Percentiles rank a stretch among this genome's conserved stretches.
phyloP scores from a whole-genome alignment of 92 coral and sea anemone genomes.

The Blastomussa wellsi region DNA sequence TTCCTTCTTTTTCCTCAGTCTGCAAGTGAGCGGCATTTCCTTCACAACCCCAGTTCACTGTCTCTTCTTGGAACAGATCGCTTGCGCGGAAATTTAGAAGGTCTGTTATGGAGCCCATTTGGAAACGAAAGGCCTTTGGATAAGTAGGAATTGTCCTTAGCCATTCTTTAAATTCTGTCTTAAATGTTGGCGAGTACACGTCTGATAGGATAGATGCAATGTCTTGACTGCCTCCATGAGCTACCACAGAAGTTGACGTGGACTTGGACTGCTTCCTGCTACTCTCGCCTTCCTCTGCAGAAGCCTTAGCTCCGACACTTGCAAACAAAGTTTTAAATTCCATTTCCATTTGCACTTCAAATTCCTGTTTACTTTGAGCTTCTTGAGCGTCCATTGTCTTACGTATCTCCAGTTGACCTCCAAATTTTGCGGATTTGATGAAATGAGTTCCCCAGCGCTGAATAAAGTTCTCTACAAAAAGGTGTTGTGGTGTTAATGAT shows the following conservation, averaged over 20 bases:
- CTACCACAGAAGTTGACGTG: slow-evolving; percentile 38
- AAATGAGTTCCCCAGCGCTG: slow-evolving; percentile 49
- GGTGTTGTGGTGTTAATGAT: background rate
- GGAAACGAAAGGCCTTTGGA: slow-evolving; percentile 59
- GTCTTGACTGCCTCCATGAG: slow-evolving; percentile 34
- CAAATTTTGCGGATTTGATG: slow-evolving; percentile 48
- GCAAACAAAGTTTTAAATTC: slow-evolving; percentile 43
- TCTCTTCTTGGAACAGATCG: slow-evolving; percentile 54
- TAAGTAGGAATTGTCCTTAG: slow-evolving; percentile 39
- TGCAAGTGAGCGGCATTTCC: slow-evolving; percentile 18
- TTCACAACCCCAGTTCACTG: slow-evolving; percentile 60
- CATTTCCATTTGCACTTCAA: slow-evolving; percentile 41
- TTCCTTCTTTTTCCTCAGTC: slow-evolving; percentile 23
- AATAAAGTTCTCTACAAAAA: slow-evolving; percentile 33
- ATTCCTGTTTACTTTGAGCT: slow-evolving; percentile 13
- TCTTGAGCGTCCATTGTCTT: slow-evolving; percentile 31
- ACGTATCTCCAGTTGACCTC: slow-evolving; percentile 49
- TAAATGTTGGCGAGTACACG: slow-evolving; percentile 35
- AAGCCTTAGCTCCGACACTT: slow-evolving; percentile 41
- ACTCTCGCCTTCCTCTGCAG: background rate
- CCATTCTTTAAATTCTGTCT: slow-evolving; percentile 44
- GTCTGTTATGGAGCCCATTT: slow-evolving; percentile 22
- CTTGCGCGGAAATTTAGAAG: slow-evolving; percentile 38
- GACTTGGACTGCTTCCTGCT: slow-evolving; percentile 21
- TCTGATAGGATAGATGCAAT: slow-evolving; percentile 37